These are phyloP conservation scores for Channa striata DNA, from an alignment of 2,797 vertebrate genomes.

Conservation along the genomic window DNA sequence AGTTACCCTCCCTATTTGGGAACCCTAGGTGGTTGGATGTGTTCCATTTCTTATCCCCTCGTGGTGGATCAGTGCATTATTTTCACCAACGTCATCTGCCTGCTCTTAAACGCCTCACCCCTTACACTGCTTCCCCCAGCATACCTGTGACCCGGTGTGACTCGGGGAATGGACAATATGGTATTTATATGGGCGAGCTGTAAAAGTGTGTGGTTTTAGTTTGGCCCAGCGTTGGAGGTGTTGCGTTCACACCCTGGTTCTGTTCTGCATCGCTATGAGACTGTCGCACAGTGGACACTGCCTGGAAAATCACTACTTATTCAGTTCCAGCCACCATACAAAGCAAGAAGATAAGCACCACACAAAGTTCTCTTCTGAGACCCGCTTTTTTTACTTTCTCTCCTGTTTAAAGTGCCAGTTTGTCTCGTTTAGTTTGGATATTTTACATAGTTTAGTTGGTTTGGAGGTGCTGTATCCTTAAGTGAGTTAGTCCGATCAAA, in stretches of 20 bases:
- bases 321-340: slow-evolving; percentile 40
- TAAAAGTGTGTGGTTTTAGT: slow-evolving; percentile 50
- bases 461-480: background rate
- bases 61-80: slow-evolving; percentile 59
- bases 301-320: slow-evolving; percentile 46
- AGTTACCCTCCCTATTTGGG: slow-evolving; percentile 59
- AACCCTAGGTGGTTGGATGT: slow-evolving; percentile 59
- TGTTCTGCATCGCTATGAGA: slow-evolving; percentile 30
- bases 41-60: slow-evolving; percentile 67
- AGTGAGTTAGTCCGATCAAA: background rate
- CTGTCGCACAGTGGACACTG: slow-evolving; percentile 39
- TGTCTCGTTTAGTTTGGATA: slow-evolving; percentile 26
- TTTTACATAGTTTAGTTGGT: background rate
- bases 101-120: slow-evolving; percentile 38
- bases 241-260: slow-evolving; percentile 64
- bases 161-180: slow-evolving; percentile 22
- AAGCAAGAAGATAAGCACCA: slow-evolving; percentile 15
- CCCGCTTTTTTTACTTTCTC: slow-evolving; percentile 15
- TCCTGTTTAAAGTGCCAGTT: slow-evolving; percentile 11
- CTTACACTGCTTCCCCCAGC: slow-evolving; percentile 41
- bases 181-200: slow-evolving; percentile 34
- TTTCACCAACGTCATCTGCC: slow-evolving; percentile 31
- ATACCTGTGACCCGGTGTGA: slow-evolving; percentile 46
- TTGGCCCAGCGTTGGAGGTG: slow-evolving; percentile 26
- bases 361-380: slow-evolving; percentile 5